A percentile compares a stretch with the other conserved stretches of the same genome.
Evolutionary conservation across 2,888 invertebrate species (phyloP).

Genomic region (Plemyria rubiginata): DNA sequence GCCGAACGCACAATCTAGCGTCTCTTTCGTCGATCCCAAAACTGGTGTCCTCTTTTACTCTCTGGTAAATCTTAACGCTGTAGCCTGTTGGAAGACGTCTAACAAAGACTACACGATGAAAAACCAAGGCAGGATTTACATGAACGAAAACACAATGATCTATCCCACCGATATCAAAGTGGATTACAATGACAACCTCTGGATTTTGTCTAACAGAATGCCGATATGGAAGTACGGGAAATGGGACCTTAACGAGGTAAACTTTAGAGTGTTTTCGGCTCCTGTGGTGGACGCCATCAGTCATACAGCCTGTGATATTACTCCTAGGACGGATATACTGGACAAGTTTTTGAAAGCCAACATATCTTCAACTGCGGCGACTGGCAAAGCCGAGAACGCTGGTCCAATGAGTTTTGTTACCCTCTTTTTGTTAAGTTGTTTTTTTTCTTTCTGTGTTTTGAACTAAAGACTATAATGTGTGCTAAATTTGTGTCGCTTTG

Average conservation of each 20-base stretch:
- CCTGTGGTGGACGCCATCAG: slow-evolving; percentile 88
- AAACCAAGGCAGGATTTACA: slow-evolving; percentile 89
- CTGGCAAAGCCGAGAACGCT: slow-evolving; percentile 49
- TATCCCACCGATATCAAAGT: slow-evolving; percentile 92
- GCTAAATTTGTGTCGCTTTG: slow-evolving; percentile 31
- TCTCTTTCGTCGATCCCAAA: slow-evolving; percentile 88
- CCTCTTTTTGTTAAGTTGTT: slow-evolving; percentile 53
- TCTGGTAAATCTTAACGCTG: slow-evolving; percentile 89
- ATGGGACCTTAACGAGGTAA: slow-evolving; percentile 86
- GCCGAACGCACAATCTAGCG: slow-evolving; percentile 89
- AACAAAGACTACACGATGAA: slow-evolving; percentile 87
- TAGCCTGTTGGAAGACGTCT: slow-evolving; percentile 91
- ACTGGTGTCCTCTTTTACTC: slow-evolving; percentile 91
- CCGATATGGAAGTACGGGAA: slow-evolving; percentile 89
- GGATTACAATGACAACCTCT: slow-evolving; percentile 88
- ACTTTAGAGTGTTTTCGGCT: slow-evolving; percentile 89
- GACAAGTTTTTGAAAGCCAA: slow-evolving; percentile 73
- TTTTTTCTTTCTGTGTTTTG: slow-evolving; percentile 44
- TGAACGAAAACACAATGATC: slow-evolving; percentile 89
- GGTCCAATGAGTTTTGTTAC: slow-evolving; percentile 51
- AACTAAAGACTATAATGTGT: slow-evolving; percentile 30
- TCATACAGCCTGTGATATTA: slow-evolving; percentile 89
- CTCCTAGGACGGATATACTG: slow-evolving; percentile 82
- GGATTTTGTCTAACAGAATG: slow-evolving; percentile 90
- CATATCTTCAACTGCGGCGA: slow-evolving; percentile 51